phyloP scores from a whole-genome alignment of 2,888 invertebrate species.

The Strigamia maritima region DNA sequence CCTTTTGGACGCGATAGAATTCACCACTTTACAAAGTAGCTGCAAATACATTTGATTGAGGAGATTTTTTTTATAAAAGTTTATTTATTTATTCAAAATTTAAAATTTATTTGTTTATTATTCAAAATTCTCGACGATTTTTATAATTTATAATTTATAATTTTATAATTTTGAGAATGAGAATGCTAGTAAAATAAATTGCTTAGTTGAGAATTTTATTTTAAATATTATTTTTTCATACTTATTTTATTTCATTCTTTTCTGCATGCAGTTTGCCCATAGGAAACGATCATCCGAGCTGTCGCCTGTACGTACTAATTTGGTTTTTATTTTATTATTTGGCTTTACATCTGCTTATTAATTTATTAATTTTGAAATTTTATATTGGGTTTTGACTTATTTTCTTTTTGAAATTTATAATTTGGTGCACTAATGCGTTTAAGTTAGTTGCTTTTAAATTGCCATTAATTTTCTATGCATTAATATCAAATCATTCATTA shows the following conservation, averaged over 20 bases:
- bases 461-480: not conserved
- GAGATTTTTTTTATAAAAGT: not conserved
- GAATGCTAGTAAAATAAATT: not conserved
- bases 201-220: not conserved
- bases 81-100: not conserved
- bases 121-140: not conserved
- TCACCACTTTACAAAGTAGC: not conserved
- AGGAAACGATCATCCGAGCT: conserved; percentile 1
- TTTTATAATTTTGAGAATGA: not conserved
- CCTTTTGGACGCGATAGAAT: not conserved
- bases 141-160: no score
- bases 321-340: conserved; percentile 13
- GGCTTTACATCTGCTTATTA: not conserved
- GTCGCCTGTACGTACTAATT: conserved; percentile 36
- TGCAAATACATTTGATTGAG: not conserved
- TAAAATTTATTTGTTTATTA: not conserved
- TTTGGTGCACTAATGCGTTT: not conserved
- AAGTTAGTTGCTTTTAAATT: not conserved
- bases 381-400: not conserved
- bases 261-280: conserved; percentile 36
- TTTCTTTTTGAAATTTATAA: not conserved
- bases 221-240: not conserved
- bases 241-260: conserved; percentile 29
- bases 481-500: not conserved
- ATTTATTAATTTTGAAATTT: conserved; percentile 2